Base-by-base conservation (phyloP, 2,888 invertebrate genomes). In the Caenorhabditis sinica region DNA sequence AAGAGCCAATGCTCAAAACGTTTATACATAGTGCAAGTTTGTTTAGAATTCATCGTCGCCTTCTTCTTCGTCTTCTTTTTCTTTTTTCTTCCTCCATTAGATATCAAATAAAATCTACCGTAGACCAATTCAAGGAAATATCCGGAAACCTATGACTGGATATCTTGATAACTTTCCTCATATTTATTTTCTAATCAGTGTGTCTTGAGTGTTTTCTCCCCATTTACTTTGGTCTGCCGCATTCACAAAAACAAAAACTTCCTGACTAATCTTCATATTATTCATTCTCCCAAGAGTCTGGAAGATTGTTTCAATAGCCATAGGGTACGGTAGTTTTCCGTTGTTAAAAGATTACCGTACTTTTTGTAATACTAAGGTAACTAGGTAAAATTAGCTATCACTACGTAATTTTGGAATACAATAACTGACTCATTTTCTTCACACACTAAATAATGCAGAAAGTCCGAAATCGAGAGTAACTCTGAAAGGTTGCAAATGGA, bases 11-110 rank as follows among this genome's bases (percentile, higher is more conserved):
- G 68, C 53, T 68, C 65, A 45, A 65, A 45, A 65, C 65, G 65
- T 65, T 65, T 45, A 65, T 45, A 65, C 65, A 65, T 51, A 68
- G 68, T 68, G 68, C 68, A 68, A 68, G 51, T 68, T 68, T 51
- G 68, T 68, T 65, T 65, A 65, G 65, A 65, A 65, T 65, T 65
- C 65, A 65, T 65, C 65, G 65, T 45, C 65, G 45, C 45, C 45
- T 65, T 65, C 20, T 45, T 63, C 63, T 63, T 63, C 28, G n/a
- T 45, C 25, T 45, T 25, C 28, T 25, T 43, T 36, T 13, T 15
- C 40, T 43, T 11, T 11, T 56, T 23, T 28, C 30, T n/a, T 28
- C 9, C 13, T 11, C 40, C 40, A 6, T 13, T 13, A 40, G 13
- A 40, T 40, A 40, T 28, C 11, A 20, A 56, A 56, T 20, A 15